Conservation (phyloP, 2,797 vertebrate genomes). For the Mastacembelus armatus region DNA sequence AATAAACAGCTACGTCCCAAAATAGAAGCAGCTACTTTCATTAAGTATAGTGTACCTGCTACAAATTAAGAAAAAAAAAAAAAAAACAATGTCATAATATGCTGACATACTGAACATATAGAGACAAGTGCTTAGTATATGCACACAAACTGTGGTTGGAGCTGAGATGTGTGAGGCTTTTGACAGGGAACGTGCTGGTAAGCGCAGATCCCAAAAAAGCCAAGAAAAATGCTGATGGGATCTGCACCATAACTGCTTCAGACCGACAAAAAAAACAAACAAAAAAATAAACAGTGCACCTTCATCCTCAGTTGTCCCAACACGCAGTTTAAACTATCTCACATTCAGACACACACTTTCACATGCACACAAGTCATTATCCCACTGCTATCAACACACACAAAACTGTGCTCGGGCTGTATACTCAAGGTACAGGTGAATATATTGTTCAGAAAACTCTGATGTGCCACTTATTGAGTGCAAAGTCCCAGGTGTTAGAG, state of each 20-base stretch:
- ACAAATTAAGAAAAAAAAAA: slow-evolving; percentile 16
- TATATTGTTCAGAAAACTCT: slow-evolving; percentile 66
- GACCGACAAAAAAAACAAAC: slow-evolving; percentile 36
- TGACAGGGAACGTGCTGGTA: slow-evolving; percentile 29
- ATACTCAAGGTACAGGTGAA: slow-evolving; percentile 46
- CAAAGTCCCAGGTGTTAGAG: slow-evolving; percentile 63
- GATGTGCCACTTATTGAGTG: slow-evolving; percentile 71
- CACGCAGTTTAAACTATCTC: slow-evolving; percentile 13
- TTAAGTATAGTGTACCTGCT: slow-evolving; percentile 24
- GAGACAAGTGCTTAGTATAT: slow-evolving; percentile 29
- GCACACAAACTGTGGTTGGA: slow-evolving; percentile 25
- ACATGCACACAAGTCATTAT: slow-evolving; percentile 16
- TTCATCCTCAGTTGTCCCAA: slow-evolving; percentile 50
- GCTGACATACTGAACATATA: slow-evolving; percentile 29
- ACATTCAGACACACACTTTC: not conserved
- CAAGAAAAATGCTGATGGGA: slow-evolving; percentile 32
- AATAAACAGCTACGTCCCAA: slow-evolving; percentile 6
- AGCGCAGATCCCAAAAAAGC: slow-evolving; percentile 18
- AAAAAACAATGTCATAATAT: slow-evolving; percentile 18
- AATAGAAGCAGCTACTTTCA: slow-evolving; percentile 36
- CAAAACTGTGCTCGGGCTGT: slow-evolving; percentile 33
- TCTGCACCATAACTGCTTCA: slow-evolving; percentile 30
- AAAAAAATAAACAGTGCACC: slow-evolving; percentile 33
- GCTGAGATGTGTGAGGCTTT: slow-evolving; percentile 37
- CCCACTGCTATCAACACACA: slow-evolving; percentile 16